Evolutionary conservation across 2,888 invertebrate genomes (phyloP), one percentile per base, ranked within the genome.

Genomic region (Agonopterix arenella): DNA sequence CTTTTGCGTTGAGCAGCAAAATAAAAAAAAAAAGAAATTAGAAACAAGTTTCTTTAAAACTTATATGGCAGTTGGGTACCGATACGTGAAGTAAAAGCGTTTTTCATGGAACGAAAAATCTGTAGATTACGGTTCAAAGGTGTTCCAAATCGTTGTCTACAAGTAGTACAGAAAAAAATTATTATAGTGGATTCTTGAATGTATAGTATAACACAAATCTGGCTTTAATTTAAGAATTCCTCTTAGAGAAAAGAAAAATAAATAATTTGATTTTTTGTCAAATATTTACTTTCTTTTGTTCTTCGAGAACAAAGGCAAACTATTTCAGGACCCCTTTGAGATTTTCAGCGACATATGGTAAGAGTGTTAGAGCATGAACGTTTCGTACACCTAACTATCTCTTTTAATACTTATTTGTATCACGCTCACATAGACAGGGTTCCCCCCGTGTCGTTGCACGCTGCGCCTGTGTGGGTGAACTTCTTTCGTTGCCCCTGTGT

Each of bases 401-500:
- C 85, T 85, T 88, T 85, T 86, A 84, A 85, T 84, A 84, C 85
- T 88, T 85, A 84, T 84, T 84, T 81, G 79, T 78, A 55, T n/a
- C 75, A 68, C 83, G 61, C 89, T 81, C 86, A 84, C 83, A 77
- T 55, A 46, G 28, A 28, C 63, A 49, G 61, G 55, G 18, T 54
- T 56, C 81, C 82, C 82, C 83, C 75, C 70, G 73, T 76, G 78
- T 72, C 62, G 72, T 71, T 74, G 70, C 70, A 61, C 73, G 70
- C 71, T 55, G 61, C 59, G 57, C 47, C 64, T 77, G 88, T 89
- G 85, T 83, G 88, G 59, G 83, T 81, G 66, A 82, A 84, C 71
- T 88, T 83, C 86, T 85, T 86, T 83, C 78, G 76, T 64, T 68
- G 56, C 73, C 74, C 68, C 73, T 88, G 86, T 88, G 85, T 82